Conservation (phyloP, 2,797 vertebrate species). For the Galaxias olidus region DNA sequence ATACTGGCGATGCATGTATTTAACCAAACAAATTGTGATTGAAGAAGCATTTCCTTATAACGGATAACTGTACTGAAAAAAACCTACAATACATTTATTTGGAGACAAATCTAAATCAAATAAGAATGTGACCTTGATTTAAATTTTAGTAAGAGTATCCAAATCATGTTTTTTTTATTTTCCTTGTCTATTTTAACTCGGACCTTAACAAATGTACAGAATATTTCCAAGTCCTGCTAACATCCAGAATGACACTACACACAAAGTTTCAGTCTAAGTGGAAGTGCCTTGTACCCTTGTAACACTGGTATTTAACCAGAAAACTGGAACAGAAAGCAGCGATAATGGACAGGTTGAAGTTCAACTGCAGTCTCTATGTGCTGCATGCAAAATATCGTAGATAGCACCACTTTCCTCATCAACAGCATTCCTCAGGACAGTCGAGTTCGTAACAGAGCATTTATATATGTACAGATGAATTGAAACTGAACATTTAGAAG, state of each 20-base stretch:
- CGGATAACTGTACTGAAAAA: no score
- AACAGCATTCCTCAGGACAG: conserved; percentile 36
- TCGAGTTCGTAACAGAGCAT: conserved; percentile 24
- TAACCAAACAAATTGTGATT: no score
- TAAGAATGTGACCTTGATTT: no score
- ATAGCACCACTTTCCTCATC: conserved; percentile 67
- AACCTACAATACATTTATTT: no score
- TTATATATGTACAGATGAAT: conserved; percentile 19
- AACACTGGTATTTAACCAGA: background rate
- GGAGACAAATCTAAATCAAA: no score
- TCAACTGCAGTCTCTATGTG: conserved; percentile 36
- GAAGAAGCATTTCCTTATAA: no score
- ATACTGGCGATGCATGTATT: no score
- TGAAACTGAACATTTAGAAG: conserved; percentile 18
- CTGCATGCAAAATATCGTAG: conserved; percentile 17
- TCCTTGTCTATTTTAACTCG: no score
- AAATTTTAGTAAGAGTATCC: no score
- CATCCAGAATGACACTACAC: conserved; percentile 44
- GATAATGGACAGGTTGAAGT: conserved; percentile 9
- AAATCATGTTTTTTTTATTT: no score
- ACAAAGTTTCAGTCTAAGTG: background rate
- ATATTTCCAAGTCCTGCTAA: no score
- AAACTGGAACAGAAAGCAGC: conserved; percentile 11
- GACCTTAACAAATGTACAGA: no score
- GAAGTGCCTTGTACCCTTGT: background rate